Conservation (phyloP, 1,140 invertebrate genomes). For the Carposina sasakii region DNA sequence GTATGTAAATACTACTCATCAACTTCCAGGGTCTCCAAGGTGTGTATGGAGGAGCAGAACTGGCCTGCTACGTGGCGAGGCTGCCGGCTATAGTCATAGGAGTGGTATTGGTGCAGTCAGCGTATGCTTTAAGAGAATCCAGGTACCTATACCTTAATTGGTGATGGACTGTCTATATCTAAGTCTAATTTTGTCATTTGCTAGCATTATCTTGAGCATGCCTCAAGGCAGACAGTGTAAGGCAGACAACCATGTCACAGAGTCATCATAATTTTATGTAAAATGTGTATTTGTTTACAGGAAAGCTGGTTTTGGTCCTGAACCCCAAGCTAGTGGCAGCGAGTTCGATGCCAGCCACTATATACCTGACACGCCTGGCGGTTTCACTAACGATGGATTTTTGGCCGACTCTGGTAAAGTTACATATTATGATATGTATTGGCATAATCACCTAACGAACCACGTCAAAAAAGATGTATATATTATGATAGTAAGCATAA, state of each 20-base stretch:
- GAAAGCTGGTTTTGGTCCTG: conserved; percentile 44
- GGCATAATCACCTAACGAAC: too few relatives aligned
- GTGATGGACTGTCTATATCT: too few relatives aligned
- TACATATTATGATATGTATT: too few relatives aligned
- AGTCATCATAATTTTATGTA: too few relatives aligned
- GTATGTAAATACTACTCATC: too few relatives aligned
- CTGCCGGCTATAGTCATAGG: conserved; percentile 74
- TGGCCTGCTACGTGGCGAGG: conserved; percentile 75
- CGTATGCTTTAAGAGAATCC: conserved; percentile 72
- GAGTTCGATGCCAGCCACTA: conserved; percentile 76
- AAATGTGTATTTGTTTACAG: conserved; percentile 33
- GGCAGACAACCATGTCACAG: too few relatives aligned
- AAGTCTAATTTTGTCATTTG: too few relatives aligned
- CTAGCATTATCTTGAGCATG: too few relatives aligned
- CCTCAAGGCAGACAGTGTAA: too few relatives aligned
- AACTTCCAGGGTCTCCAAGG: conserved; percentile 74
- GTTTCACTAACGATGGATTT: conserved; percentile 69
- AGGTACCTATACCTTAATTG: too few relatives aligned
- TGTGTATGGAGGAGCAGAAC: conserved; percentile 75
- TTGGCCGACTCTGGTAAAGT: conserved; percentile 54
- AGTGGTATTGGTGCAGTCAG: conserved; percentile 75
- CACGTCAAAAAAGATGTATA: too few relatives aligned
- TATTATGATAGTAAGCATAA: too few relatives aligned
- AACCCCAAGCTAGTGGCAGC: conserved; percentile 65
- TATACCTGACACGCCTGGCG: conserved; percentile 61